Evolutionary conservation across 2,113 vertebrate species (phyloP), one percentile per base, ranked within the genome.

Genomic region (Tonatia bakeri): DNA sequence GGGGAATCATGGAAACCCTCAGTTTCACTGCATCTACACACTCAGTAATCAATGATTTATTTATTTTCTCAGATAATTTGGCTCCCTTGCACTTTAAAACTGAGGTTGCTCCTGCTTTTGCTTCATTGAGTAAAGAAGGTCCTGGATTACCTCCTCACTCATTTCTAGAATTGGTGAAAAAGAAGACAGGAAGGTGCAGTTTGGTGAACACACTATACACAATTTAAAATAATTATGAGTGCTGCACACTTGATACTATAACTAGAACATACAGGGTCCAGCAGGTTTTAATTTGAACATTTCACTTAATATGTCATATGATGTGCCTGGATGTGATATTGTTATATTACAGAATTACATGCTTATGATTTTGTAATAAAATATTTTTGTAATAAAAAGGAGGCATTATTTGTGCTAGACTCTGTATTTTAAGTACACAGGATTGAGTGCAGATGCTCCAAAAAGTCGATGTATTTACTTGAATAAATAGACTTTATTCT

Each of bases 241-340:
- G 93, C 79, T 22, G 81, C 87, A 94, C 84, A 88, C 81, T 85
- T 92, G 47, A 95, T 94, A 95, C 92, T 97, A 95, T 84, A 31
- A n/a, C 59, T 61, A 61, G 61, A 64, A 31, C 61, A 31, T 31
- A 26, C 59, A 61, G 26, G 59, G 59, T 61, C 59, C 4, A 7
- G 59, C 10, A 61, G 59, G 24, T 61, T 61, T 28, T 26, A 61
- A 61, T 61, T 61, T 28, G 24, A 61, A 61, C 59, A 61, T 61
- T 61, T 61, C 59, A 61, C 59, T 24, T 61, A 61, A 61, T 26
- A 11, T 12, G 59, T 61, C 26, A 61, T 28, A 61, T 12, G 10
- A 28, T 61, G 26, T 28, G 9, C 24, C 26, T 61, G 10, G 59
- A 28, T 61, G 59, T 61, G 59, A 61, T 26, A 61, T 61, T 61